phyloP scores from a whole-genome alignment of 53 echinoderm and acorn worm genomes.

The Arbacia lixula region DNA sequence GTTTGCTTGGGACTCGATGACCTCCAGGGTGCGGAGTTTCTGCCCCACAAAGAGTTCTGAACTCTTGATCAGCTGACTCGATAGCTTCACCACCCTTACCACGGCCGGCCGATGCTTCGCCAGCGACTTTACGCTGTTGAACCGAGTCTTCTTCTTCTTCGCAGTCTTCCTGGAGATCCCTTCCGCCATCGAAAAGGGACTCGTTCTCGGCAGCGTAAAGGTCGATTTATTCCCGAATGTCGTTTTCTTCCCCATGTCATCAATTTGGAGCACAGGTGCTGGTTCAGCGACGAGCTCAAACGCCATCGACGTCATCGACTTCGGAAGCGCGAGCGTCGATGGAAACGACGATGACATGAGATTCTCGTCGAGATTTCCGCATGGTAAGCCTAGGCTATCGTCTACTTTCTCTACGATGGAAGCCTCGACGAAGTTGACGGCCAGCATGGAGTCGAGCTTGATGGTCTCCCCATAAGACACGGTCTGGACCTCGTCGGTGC shows the following conservation, averaged over 20 bases:
- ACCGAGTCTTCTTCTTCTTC: background rate
- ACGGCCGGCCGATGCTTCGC: constrained; percentile 3
- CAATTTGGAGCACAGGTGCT: background rate
- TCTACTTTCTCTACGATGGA: background rate
- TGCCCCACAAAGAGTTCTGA: constrained; percentile 5
- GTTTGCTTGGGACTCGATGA: background rate
- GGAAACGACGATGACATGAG: background rate
- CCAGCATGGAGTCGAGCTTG: constrained; percentile 3
- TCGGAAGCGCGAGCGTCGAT: constrained; percentile 22
- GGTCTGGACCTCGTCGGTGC: background rate
- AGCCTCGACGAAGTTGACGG: constrained; percentile 21
- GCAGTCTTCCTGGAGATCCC: background rate
- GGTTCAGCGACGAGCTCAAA: background rate
- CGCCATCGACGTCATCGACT: constrained; percentile 9
- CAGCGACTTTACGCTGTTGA: constrained; percentile 20
- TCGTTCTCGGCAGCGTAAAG: background rate
- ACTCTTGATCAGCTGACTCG: background rate
- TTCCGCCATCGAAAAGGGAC: background rate
- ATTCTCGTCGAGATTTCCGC: background rate
- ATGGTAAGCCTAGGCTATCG: background rate
- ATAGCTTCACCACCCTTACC: background rate
- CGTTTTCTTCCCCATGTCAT: background rate
- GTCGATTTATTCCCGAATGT: too few species aligned
- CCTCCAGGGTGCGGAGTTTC: background rate
- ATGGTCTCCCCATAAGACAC: background rate